These are phyloP conservation scores for Apotomis betuletana DNA, from an alignment of 2,888 invertebrate genomes.

Conservation along the genomic window DNA sequence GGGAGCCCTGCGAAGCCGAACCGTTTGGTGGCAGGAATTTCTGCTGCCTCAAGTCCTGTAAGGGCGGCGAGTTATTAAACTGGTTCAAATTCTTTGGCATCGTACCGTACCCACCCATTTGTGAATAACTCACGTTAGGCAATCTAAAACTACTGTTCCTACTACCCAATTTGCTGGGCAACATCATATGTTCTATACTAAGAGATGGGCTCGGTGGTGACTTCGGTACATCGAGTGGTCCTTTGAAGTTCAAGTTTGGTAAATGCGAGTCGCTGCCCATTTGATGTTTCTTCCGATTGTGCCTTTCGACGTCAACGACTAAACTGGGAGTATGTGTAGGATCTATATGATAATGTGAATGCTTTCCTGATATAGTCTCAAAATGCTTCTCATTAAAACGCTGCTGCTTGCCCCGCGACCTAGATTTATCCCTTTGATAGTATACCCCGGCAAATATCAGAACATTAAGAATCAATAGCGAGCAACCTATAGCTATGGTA, in stretches of 20 bases:
- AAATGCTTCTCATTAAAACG: constrained; percentile 88
- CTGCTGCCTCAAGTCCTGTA: constrained; percentile 83
- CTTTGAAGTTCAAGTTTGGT: constrained; percentile 82
- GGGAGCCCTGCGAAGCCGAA: constrained; percentile 76
- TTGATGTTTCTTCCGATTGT: constrained; percentile 73
- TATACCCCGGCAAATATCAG: constrained; percentile 93
- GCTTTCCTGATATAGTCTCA: constrained; percentile 90
- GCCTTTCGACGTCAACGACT: constrained; percentile 91
- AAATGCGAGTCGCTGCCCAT: constrained; percentile 81
- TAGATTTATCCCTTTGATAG: constrained; percentile 90
- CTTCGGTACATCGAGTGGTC: constrained; percentile 81
- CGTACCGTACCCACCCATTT: constrained; percentile 80
- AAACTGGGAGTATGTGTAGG: constrained; percentile 91
- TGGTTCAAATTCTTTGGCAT: constrained; percentile 85
- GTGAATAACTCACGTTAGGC: constrained; percentile 75
- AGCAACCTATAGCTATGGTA: constrained; percentile 92
- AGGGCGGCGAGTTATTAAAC: constrained; percentile 77
- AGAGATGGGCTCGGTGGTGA: constrained; percentile 86
- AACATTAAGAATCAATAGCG: constrained; percentile 90
- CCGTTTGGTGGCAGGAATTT: constrained; percentile 85
- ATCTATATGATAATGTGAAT: constrained; percentile 90
- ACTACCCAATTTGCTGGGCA: constrained; percentile 81
- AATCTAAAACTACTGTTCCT: constrained; percentile 76
- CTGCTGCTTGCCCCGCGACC: constrained; percentile 86
- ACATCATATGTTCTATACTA: constrained; percentile 81